Evolutionary conservation across 2,113 vertebrate genomes (phyloP).

Genomic region (Paracanthobrama guichenoti): DNA sequence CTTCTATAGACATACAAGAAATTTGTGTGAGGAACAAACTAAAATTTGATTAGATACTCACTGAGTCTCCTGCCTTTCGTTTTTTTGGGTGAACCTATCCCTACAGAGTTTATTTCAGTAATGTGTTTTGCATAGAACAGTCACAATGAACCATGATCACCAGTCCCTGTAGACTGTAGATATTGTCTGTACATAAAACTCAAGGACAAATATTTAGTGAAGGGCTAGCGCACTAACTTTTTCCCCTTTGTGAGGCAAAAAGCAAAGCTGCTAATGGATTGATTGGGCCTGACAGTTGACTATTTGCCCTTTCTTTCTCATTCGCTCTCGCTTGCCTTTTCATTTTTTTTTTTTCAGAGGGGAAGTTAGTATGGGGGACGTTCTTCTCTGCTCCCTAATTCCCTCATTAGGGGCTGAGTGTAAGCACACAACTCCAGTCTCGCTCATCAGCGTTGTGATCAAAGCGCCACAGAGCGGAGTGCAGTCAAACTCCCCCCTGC

Average conservation of each 20-base stretch:
- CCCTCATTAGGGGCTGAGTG: slow-evolving; percentile 90
- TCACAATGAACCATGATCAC: background rate
- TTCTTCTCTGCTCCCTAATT: slow-evolving; percentile 88
- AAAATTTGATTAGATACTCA: background rate
- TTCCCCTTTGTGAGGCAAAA: slow-evolving; percentile 77
- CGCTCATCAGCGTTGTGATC: slow-evolving; percentile 88
- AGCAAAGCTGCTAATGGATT: slow-evolving; percentile 82
- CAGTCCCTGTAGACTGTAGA: background rate
- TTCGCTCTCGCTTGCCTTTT: slow-evolving; percentile 67
- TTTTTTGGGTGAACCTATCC: background rate
- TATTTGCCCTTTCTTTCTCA: slow-evolving; percentile 69
- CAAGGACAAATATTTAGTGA: slow-evolving; percentile 13
- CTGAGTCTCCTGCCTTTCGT: background rate
- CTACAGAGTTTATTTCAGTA: background rate
- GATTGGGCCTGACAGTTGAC: slow-evolving; percentile 90
- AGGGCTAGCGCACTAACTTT: slow-evolving; percentile 51
- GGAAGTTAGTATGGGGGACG: slow-evolving; percentile 83
- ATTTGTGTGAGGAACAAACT: background rate
- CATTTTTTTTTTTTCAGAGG: slow-evolving; percentile 72
- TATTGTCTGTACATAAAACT: background rate
- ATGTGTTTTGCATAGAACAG: background rate
- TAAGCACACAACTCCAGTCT: slow-evolving; percentile 79
- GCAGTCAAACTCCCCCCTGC: slow-evolving; percentile 65
- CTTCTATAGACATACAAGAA: background rate
- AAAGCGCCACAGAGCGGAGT: slow-evolving; percentile 80